Evolutionary conservation across 2,797 vertebrate genomes (phyloP).

Genomic region (Podarcis lilfordi): DNA sequence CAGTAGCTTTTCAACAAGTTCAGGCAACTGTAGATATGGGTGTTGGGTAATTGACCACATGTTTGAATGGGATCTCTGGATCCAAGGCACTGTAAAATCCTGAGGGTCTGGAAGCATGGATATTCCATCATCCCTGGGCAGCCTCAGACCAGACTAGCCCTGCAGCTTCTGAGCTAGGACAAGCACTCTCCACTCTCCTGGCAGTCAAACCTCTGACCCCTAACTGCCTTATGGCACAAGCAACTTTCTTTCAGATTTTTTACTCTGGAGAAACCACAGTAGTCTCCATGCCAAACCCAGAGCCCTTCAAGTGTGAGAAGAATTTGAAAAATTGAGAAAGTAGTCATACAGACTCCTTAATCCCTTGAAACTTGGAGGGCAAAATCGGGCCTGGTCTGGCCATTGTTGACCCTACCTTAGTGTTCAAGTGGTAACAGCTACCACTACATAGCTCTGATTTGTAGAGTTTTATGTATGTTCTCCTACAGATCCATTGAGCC

Average conservation of each 20-base stretch:
- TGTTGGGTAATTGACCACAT: neutral
- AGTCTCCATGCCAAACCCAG: neutral
- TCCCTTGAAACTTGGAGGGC: neutral
- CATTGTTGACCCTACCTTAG: neutral
- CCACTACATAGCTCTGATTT: neutral
- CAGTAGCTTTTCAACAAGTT: neutral
- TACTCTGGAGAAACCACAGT: neutral
- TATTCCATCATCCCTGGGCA: neutral
- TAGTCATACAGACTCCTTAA: neutral
- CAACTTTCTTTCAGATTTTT: neutral
- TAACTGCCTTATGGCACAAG: neutral
- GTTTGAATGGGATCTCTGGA: neutral
- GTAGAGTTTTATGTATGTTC: neutral
- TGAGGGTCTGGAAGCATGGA: no score
- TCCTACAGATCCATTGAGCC: slow-evolving; percentile 62
- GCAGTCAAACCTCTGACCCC: neutral
- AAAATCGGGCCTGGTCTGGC: neutral
- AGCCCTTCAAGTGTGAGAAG: neutral
- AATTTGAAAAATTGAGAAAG: neutral
- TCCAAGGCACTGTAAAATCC: neutral
- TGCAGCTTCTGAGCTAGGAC: neutral
- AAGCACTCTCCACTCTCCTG: neutral
- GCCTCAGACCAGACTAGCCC: neutral
- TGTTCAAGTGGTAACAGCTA: neutral
- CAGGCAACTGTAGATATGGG: neutral